These are phyloP conservation scores for Stomorhina lunata DNA, from an alignment of 2,888 invertebrate species.

Conservation along the genomic window DNA sequence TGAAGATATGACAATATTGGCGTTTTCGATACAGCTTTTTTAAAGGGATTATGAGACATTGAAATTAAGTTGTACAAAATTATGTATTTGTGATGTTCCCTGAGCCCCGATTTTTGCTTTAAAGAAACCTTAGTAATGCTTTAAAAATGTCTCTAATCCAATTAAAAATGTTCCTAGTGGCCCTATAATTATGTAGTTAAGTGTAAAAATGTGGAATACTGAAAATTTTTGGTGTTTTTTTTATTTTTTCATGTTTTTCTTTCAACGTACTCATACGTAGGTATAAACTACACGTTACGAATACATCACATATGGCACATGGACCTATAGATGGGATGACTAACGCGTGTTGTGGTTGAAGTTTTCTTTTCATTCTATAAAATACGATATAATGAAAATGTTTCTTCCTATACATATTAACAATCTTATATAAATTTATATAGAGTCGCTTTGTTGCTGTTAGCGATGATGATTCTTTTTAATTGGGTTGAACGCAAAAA, in stretches of 20 bases:
- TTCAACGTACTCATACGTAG: background rate
- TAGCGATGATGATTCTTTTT: constrained; percentile 17
- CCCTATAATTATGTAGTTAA: no score
- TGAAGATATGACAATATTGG: no score
- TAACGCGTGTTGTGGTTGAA: constrained; percentile 50
- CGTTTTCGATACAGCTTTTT: no score
- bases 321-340: constrained; percentile 45
- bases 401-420: background rate
- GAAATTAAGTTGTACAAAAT: no score
- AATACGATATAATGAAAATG: background rate
- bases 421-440: background rate
- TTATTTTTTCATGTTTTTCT: background rate
- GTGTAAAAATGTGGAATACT: no score
- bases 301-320: background rate
- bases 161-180: no score
- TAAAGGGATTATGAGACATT: no score
- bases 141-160: no score
- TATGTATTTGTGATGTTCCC: no score
- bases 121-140: no score
- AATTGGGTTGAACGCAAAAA: constrained; percentile 21
- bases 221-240: constrained; percentile 4
- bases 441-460: constrained; percentile 13
- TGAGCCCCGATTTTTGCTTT: no score
- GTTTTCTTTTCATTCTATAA: background rate
- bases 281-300: background rate